Evolutionary conservation across 1,140 invertebrate genomes (phyloP), one percentile per base, ranked within the genome.

Genomic region (Leptinotarsa defecta): DNA sequence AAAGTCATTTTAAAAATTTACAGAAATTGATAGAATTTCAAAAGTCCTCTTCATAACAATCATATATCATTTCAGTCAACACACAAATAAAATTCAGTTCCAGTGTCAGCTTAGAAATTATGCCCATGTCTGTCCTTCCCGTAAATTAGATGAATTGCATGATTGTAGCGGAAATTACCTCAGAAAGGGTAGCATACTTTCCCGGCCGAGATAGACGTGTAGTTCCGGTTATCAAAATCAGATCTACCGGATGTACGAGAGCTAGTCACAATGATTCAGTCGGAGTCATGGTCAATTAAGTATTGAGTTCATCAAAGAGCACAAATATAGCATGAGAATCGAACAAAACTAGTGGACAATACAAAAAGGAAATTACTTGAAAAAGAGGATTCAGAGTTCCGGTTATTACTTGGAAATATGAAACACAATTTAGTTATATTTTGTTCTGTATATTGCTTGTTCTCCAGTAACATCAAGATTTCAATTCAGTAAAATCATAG

Each of bases 161-260:
- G 52, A 57, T n/a, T 57, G 15, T 57, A 57, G 0, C 52, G 52
- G 52, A 57, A 57, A 57, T 19, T 17, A 57, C 52, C 17, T 57
- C 52, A 19, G 52, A 57, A 57, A 19, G 52, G 52, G 15, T 57
- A 19, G 15, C 17, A 57, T 57, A 57, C 52, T 57, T 57, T 57
- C n/a, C 52, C 52, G 17, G 52, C 1, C 52, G 52, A 57, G 52
- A 57, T 57, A 57, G 52, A 57, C 52, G 52, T 57, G 52, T 57
- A 57, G 52, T 57, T 57, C 52, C 52, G 52, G 52, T 57, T 57
- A 57, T 57, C 52, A 57, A 57, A 57, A 57, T 57, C 52, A 57
- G 52, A 57, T 57, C 5, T 15, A 57, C 17, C 52, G 52, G 52
- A 57, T 57, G 15, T n/a, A 15, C 52, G 0, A 57, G 5, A 15